Evolutionary conservation across 1,140 invertebrate genomes (phyloP).

Genomic region (Uloborus diversus): DNA sequence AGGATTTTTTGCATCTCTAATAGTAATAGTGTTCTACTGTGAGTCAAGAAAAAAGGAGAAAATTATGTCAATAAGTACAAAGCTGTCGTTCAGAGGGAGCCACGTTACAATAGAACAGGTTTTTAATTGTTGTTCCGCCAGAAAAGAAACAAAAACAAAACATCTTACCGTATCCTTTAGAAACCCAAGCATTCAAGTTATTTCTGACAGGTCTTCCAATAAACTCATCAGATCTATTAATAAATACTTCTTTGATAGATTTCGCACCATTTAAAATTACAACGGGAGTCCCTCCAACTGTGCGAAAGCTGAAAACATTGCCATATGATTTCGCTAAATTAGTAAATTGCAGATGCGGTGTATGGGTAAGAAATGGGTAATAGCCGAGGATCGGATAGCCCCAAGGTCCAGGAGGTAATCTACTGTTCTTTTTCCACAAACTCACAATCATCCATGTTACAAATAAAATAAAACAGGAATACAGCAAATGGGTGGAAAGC

Average conservation of each 20-base stretch:
- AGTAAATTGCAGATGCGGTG: background rate
- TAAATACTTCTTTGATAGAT: slow-evolving; percentile 24
- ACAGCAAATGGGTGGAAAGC: no score
- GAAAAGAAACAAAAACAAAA: no score
- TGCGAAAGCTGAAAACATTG: slow-evolving; percentile 23
- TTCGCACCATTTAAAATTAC: slow-evolving; percentile 14
- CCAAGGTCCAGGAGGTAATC: slow-evolving; percentile 14
- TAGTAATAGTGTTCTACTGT: no score
- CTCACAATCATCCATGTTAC: background rate
- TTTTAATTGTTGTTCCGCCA: no score
- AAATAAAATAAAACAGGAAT: no score
- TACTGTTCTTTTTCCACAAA: slow-evolving; percentile 14
- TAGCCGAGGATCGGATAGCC: slow-evolving; percentile 22
- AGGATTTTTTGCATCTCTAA: no score
- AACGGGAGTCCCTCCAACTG: slow-evolving; percentile 14
- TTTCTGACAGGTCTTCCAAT: slow-evolving; percentile 10
- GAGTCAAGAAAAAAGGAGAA: no score
- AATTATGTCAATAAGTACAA: no score
- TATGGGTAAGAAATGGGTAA: background rate
- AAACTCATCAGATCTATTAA: slow-evolving; percentile 35
- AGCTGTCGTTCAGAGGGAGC: no score
- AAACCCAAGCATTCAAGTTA: background rate
- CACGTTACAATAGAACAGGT: no score
- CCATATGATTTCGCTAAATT: slow-evolving; percentile 18
- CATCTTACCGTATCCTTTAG: background rate